Percentiles rank a stretch among this genome's conserved stretches.
These are phyloP conservation scores for Neodon shergylaensis DNA, from an alignment of 2,113 vertebrate genomes.

Conservation along the genomic window DNA sequence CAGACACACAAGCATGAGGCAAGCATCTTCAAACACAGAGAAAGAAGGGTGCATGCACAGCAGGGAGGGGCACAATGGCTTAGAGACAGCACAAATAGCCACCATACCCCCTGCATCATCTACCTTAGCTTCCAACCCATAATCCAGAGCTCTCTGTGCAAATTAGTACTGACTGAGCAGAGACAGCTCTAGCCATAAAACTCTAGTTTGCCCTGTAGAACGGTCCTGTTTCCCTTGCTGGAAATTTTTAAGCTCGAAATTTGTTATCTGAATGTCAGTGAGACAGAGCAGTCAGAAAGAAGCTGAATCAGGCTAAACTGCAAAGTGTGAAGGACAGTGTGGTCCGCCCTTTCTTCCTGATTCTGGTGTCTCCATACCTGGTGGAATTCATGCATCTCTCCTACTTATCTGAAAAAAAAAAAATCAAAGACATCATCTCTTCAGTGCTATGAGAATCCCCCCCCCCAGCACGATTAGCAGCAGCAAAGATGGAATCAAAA, in stretches of 20 bases:
- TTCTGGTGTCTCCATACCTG: not conserved
- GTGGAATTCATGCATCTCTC: not conserved
- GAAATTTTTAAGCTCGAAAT: conserved; percentile 30
- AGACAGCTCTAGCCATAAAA: not conserved
- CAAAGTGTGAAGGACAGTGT: not conserved
- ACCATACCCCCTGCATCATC: not conserved
- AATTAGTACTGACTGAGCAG: not conserved
- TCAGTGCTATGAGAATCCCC: not conserved
- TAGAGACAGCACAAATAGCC: not conserved
- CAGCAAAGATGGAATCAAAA: not conserved
- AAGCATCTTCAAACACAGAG: not conserved
- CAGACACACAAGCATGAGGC: not conserved
- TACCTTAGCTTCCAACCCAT: not conserved
- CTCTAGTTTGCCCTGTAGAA: not conserved
- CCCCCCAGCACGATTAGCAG: not conserved
- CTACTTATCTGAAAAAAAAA: not conserved
- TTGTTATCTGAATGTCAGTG: not conserved
- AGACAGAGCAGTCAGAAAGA: not conserved
- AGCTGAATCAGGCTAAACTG: not conserved
- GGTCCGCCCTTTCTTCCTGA: not conserved
- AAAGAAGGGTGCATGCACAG: not conserved
- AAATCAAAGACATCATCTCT: not conserved
- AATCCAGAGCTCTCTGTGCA: not conserved
- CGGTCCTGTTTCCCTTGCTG: not conserved
- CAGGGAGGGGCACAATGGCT: not conserved